phyloP scores from a whole-genome alignment of 2,113 vertebrate genomes.

The Scomber scombrus region DNA sequence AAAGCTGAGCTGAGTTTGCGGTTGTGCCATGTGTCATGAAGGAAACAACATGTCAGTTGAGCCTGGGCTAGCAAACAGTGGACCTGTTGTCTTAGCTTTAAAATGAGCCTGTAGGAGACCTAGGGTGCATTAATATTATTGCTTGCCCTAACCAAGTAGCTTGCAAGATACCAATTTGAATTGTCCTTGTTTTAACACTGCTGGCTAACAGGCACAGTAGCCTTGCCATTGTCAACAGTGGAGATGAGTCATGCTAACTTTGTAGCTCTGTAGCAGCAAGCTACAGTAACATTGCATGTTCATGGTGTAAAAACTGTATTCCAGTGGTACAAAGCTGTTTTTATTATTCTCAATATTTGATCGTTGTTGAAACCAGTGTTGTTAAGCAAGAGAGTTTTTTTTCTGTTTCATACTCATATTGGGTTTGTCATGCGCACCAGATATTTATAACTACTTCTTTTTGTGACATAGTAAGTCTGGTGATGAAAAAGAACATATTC shows the following conservation, averaged over 20 bases:
- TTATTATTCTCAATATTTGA: background rate
- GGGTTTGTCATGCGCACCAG: slow-evolving; percentile 1
- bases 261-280: slow-evolving; percentile 4
- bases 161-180: slow-evolving; percentile 20
- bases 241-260: background rate
- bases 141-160: slow-evolving; percentile 4
- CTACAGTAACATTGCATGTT: background rate
- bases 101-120: slow-evolving; percentile 17
- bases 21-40: slow-evolving; percentile 37
- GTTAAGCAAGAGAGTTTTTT: background rate
- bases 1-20: slow-evolving; percentile 35
- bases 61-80: slow-evolving; percentile 22
- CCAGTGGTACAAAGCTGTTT: slow-evolving; percentile 29
- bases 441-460: slow-evolving; percentile 3
- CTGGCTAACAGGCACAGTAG: background rate
- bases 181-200: background rate
- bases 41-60: slow-evolving; percentile 42
- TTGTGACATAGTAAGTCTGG: slow-evolving; percentile 39
- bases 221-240: background rate
- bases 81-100: slow-evolving; percentile 39
- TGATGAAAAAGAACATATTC: slow-evolving; percentile 42
- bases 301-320: background rate
- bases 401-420: background rate
- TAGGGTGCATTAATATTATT: slow-evolving; percentile 22
- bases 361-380: slow-evolving; percentile 10